Conservation (phyloP, 23 tunicate species). For the Trididemnum nubilum region DNA sequence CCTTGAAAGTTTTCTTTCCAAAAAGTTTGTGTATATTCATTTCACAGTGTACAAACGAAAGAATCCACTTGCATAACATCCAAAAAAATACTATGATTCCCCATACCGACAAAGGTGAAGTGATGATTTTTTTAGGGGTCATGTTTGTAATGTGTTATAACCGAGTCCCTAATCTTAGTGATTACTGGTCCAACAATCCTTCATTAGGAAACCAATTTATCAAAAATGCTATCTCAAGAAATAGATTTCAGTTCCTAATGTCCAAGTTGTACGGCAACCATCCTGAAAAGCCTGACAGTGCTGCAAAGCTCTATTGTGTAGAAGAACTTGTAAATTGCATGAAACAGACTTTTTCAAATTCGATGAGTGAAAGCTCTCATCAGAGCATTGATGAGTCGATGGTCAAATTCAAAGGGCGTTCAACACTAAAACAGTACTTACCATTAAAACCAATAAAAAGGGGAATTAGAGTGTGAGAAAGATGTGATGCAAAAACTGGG, state of each 20-base stretch:
- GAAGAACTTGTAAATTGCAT: slow-evolving; percentile 30
- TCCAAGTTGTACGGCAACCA: slow-evolving; percentile 25
- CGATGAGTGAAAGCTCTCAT: slow-evolving; percentile 28
- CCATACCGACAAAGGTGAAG: slow-evolving; percentile 26
- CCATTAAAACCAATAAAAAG: slow-evolving; percentile 27
- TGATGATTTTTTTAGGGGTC: slow-evolving; percentile 21
- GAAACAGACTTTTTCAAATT: slow-evolving; percentile 14
- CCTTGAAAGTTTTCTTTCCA: slow-evolving; percentile 25
- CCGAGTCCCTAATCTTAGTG: slow-evolving; percentile 23
- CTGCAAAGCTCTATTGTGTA: slow-evolving; percentile 17
- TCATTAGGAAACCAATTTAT: slow-evolving; percentile 22
- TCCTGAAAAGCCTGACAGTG: slow-evolving; percentile 30
- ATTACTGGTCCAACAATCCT: slow-evolving; percentile 28
- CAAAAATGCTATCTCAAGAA: slow-evolving; percentile 26
- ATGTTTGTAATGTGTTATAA: slow-evolving; percentile 30
- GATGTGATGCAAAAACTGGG: slow-evolving; percentile 36
- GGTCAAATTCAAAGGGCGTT: slow-evolving; percentile 35
- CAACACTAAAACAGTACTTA: slow-evolving; percentile 22
- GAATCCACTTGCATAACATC: slow-evolving; percentile 23
- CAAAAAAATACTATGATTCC: slow-evolving; percentile 26
- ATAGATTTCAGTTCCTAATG: slow-evolving; percentile 18
- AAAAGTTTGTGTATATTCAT: slow-evolving; percentile 25
- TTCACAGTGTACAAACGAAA: slow-evolving; percentile 29
- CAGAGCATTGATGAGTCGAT: slow-evolving; percentile 36
- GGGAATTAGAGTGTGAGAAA: slow-evolving; percentile 26